phyloP scores from a whole-genome alignment of 2,797 vertebrate species.

The Setipinna tenuifilis region DNA sequence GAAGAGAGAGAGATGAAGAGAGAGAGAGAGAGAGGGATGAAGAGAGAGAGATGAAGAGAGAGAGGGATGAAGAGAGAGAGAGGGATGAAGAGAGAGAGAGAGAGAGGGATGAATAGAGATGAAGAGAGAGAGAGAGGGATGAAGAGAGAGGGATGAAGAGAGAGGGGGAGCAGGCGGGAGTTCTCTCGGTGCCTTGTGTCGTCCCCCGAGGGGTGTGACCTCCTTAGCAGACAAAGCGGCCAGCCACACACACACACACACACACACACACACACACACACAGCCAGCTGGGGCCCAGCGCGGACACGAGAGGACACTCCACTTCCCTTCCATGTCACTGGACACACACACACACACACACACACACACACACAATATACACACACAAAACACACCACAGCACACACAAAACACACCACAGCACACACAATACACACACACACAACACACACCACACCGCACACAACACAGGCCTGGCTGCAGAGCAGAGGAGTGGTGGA shows the following conservation, averaged over 20 bases:
- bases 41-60: background rate
- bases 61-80: background rate
- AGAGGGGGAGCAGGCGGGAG: background rate
- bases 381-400: too few species aligned
- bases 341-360: too few species aligned
- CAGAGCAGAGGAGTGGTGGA: background rate
- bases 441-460: too few species aligned
- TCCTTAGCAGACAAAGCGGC: constrained; percentile 47
- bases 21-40: background rate
- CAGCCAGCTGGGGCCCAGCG: constrained; percentile 30
- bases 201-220: constrained; percentile 45
- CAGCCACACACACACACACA: background rate
- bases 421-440: too few species aligned
- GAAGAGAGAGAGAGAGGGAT: background rate
- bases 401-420: too few species aligned
- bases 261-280: too few species aligned
- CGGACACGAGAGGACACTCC: constrained; percentile 30
- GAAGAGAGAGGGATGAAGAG: background rate
- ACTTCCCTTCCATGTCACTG: constrained; percentile 37
- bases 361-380: too few species aligned
- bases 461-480: constrained; percentile 29
- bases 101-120: background rate
- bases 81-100: background rate
- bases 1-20: background rate
- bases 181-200: constrained; percentile 3